Evolutionary conservation across 2,797 vertebrate genomes (phyloP), one percentile per base, ranked within the genome.

Genomic region (Enteromius viviparus): DNA sequence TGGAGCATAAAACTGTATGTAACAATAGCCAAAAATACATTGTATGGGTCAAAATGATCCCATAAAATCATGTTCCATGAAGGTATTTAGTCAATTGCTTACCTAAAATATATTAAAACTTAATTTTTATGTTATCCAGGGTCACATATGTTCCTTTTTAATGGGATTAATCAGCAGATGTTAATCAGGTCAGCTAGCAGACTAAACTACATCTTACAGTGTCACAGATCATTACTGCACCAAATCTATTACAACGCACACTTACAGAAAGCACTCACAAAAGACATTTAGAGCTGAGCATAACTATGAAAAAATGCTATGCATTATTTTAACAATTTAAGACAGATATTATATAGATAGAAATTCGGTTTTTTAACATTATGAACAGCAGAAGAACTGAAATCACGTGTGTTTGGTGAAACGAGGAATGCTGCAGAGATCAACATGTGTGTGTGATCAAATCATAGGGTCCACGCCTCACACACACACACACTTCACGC

Each of bases 141-240:
- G 37, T 40, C 37, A 40, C 37, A 40, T 37, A 70, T 49, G 70
- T 7, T 66, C 29, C 47, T 53, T 53, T 66, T 51, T 75, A 82
- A 82, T 82, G 70, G 60, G 80, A 82, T 82, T 65, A 81, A 23
- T 64, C 70, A 74, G 32, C 29, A 9, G 42, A 81, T 64, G 49
- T 82, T 60, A 82, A 26, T 26, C 26, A 26, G 70, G 71, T 76
- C 80, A 82, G 60, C 17, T 14, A 2, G 21, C 42, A 62, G 40
- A 29, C 80, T 29, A 66, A 53, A 82, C 71, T 51, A 75, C 45
- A 75, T 51, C 45, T 62, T 19, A 21, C 21, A 66, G 62, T 58
- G 23, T 58, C 17, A 15, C 10, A 70, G 66, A 80, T 51, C 53
- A 45, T 37, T 45, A 81, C 53, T 37, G 55, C 29, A 76, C 21